phyloP scores from a whole-genome alignment of 53 echinoderm and acorn worm genomes.

The Holothuria leucospilota region DNA sequence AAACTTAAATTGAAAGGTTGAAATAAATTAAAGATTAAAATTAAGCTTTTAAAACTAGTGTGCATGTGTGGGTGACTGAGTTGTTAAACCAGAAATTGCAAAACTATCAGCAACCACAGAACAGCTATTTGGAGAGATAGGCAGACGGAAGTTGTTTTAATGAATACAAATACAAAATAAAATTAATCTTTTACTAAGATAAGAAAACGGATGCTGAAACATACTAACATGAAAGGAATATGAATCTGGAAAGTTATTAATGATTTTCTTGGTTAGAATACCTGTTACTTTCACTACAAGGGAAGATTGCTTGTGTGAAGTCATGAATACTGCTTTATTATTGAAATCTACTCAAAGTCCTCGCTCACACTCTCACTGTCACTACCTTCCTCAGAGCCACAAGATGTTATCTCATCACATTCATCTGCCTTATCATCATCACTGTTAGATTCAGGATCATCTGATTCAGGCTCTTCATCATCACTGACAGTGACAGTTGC shows the following conservation, averaged over 20 bases:
- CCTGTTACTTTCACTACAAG: constrained; percentile 2
- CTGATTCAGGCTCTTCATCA: background rate
- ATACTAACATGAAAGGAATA: background rate
- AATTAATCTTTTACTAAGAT: too few relatives aligned
- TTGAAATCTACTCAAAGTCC: background rate
- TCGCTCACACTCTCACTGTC: too few relatives aligned
- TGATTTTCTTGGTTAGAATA: background rate
- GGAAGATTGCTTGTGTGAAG: constrained; percentile 7
- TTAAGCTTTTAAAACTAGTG: background rate
- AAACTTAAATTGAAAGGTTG: too few relatives aligned
- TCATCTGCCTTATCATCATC: constrained; percentile 8
- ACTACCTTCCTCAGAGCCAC: constrained; percentile 11
- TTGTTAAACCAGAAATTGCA: too few relatives aligned
- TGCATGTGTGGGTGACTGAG: too few relatives aligned
- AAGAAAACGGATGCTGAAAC: too few relatives aligned
- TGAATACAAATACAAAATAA: too few relatives aligned
- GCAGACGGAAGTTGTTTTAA: too few relatives aligned
- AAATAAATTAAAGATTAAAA: background rate
- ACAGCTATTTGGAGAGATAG: too few relatives aligned
- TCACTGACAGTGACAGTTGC: background rate
- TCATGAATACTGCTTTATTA: background rate
- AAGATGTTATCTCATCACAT: too few relatives aligned
- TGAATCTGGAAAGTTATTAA: background rate
- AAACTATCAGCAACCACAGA: too few relatives aligned
- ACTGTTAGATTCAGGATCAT: background rate